Evolutionary conservation across 2,113 vertebrate genomes (phyloP).

Genomic region (Halichoerus grypus): DNA sequence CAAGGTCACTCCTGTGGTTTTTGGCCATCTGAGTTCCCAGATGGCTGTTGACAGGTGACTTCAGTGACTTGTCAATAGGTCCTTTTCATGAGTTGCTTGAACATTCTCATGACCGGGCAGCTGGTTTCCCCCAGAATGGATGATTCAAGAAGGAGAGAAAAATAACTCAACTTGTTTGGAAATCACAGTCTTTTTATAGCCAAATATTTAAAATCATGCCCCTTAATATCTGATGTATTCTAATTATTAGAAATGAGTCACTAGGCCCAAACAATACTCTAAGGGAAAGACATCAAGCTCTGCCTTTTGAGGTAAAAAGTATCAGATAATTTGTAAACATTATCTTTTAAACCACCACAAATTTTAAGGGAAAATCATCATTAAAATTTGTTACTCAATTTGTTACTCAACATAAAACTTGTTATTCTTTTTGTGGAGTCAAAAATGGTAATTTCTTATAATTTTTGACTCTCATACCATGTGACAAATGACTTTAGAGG

Average conservation of each 20-base stretch:
- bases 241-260: not conserved
- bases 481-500: not conserved
- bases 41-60: not conserved
- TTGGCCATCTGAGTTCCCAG: not conserved
- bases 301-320: not conserved
- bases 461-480: not conserved
- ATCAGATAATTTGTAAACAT: not conserved
- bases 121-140: not conserved
- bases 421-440: not conserved
- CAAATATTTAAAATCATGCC: not conserved
- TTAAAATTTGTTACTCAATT: not conserved
- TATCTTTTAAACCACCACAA: not conserved
- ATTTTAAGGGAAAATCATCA: not conserved
- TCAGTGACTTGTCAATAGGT: not conserved
- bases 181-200: not conserved
- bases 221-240: not conserved
- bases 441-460: not conserved
- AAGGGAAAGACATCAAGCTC: not conserved
- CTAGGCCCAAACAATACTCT: not conserved
- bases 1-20: not conserved
- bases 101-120: not conserved
- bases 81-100: not conserved
- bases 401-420: not conserved
- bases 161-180: not conserved
- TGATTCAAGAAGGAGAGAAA: not conserved